phyloP scores from a whole-genome alignment of 2,888 invertebrate species.

The Lasioglossum pauxillum region DNA sequence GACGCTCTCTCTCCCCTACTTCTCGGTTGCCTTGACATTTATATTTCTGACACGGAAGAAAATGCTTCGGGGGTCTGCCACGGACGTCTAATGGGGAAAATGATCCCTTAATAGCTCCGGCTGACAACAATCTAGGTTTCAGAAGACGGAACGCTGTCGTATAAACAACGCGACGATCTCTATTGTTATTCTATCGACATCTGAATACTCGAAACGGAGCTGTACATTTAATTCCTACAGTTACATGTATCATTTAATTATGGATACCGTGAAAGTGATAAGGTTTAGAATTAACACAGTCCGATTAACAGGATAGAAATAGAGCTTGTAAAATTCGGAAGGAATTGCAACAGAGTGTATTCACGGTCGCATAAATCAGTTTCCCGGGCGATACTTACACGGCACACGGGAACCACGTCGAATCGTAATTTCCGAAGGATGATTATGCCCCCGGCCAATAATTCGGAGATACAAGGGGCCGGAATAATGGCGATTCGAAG shows the following conservation, averaged over 20 bases:
- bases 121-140: neutral
- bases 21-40: slow-evolving; percentile 26
- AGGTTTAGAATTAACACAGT: neutral
- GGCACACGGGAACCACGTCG: neutral
- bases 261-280: no score
- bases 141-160: neutral
- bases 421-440: slow-evolving; percentile 21
- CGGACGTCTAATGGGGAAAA: neutral
- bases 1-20: neutral
- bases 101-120: neutral
- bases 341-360: neutral
- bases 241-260: no score
- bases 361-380: neutral
- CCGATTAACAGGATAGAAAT: neutral
- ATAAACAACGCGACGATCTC: no score
- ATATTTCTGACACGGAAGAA: slow-evolving; percentile 19
- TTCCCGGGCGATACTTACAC: neutral
- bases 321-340: neutral
- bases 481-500: slow-evolving; percentile 22
- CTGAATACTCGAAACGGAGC: neutral
- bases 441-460: slow-evolving; percentile 19
- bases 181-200: neutral
- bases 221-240: no score
- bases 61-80: no score
- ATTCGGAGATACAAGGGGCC: slow-evolving; percentile 13